Evolutionary conservation across 2,113 vertebrate genomes (phyloP), one percentile per base, ranked within the genome.

Genomic region (Drymodes brunneopygia): DNA sequence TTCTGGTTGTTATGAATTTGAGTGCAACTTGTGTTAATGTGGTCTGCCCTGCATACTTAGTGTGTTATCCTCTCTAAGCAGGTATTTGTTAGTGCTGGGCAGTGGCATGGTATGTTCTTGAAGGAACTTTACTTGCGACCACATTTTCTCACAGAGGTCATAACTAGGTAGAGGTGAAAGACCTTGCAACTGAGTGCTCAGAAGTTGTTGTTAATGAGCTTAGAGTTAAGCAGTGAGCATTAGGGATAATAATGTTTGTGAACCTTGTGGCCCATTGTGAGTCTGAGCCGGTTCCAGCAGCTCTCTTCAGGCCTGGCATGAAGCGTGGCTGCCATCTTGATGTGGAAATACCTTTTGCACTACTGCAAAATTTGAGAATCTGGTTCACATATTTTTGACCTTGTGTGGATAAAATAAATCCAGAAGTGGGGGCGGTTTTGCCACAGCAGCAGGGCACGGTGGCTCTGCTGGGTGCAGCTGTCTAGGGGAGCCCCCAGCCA

Each of bases 191-290:
- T 29, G 64, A 88, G 69, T 38, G 72, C 91, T 93, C 64, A 86
- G 75, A 92, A 94, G 73, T 70, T 92, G 95, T 29, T 1, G 10
- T 88, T 97, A 97, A 96, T 97, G 77, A 93, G 96, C 96, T 97
- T 97, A 95, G 71, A 38, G n/a, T 66, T 95, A 96, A 95, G 94
- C 80, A 0, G 72, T 31, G 82, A 73, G 88, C 72, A 86, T 92
- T 93, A 93, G 82, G 38, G 71, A 80, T 96, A 85, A 95, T 95
- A 56, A 65, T 57, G 58, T 77, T 92, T 95, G 88, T 81, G 78
- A 92, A 86, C 77, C 75, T 44, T 2, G 13, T 29, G 19, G 69
- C 33, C 64, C 1, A 1, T 27, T 50, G 50, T 35, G 82, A 62
- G 47, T 45, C 80, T 77, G 90, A 90, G 71, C 54, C 0, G 0